Evolutionary conservation across 2,113 vertebrate genomes (phyloP).

Genomic region (Neotoma lepida): DNA sequence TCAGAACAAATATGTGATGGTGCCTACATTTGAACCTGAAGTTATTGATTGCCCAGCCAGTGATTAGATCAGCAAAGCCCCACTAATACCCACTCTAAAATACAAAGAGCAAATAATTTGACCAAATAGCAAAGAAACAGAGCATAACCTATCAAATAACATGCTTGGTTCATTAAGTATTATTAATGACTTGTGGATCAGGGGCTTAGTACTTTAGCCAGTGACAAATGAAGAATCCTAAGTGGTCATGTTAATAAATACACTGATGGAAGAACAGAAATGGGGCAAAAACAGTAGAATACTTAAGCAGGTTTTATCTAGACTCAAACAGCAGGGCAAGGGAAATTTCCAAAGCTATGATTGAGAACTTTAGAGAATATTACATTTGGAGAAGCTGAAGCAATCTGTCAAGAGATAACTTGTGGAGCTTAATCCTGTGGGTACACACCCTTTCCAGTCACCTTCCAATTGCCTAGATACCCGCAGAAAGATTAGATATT

Average conservation of each 20-base stretch:
- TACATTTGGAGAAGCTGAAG: background rate
- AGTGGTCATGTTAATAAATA: background rate
- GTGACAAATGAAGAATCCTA: background rate
- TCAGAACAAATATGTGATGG: background rate
- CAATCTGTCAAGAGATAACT: background rate
- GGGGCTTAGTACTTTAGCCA: background rate
- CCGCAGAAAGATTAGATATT: background rate
- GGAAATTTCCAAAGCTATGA: background rate
- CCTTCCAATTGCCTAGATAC: background rate
- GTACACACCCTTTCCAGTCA: background rate
- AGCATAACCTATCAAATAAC: constrained; percentile 41
- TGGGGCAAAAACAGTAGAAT: background rate
- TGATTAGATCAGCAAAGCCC: background rate
- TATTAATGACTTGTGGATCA: background rate
- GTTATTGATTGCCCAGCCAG: background rate
- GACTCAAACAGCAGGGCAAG: background rate
- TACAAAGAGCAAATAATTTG: background rate
- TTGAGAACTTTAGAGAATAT: background rate
- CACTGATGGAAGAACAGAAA: background rate
- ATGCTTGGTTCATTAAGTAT: background rate
- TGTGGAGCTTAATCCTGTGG: background rate
- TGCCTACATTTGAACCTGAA: constrained; percentile 45
- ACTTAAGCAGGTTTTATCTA: background rate
- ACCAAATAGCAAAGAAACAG: constrained; percentile 7
- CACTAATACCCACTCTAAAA: background rate